Evolutionary conservation across 2,113 vertebrate species (phyloP), one percentile per base, ranked within the genome.

Genomic region (Mastomys natalensis): DNA sequence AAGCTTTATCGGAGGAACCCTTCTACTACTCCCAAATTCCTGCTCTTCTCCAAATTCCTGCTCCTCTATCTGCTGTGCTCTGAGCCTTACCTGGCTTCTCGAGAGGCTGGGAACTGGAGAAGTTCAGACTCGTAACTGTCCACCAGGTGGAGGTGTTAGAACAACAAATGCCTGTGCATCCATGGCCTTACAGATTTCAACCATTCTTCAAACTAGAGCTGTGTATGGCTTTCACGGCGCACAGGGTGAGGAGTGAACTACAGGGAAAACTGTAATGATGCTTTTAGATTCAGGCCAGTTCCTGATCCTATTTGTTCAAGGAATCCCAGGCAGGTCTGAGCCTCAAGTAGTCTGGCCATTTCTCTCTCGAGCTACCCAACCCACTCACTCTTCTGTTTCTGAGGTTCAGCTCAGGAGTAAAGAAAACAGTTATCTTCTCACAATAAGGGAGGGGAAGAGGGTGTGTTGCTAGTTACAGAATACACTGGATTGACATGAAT

Each of bases 101-200:
- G 1, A 3, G 0, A 15, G 17, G 10, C 58, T 96, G 48, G 77
- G 76, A 40, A 37, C 24, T 72, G 2, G 60, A 66, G 68, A 82
- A 40, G 53, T 81, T 62, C n/a, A 82, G 12, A 34, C 17, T 64
- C 17, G 13, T 21, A 64, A 70, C 26, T 43, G 3, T 24, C 94
- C 66, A 86, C 68, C 92, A 95, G 94, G 7, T 91, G 84, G 84
- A 70, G 37, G 7, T 60, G 3, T 84, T 87, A 19, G n/a, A 74
- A 29, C 40, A 76, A n/a, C 40, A 78, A 40, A 40, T 40, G 51
- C n/a, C 51, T 10, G 17, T 55, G n/a, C 55, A 11, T 45, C 64
- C 31, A 1, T 62, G 17, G 1, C 60, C 53, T n/a, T 94, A 64
- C 60, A 19, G 9, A 13, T n/a, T n/a, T 58, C 19, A 60, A 1